Evolutionary conservation across 2,888 invertebrate genomes (phyloP).

Genomic region (Gari tellinella): DNA sequence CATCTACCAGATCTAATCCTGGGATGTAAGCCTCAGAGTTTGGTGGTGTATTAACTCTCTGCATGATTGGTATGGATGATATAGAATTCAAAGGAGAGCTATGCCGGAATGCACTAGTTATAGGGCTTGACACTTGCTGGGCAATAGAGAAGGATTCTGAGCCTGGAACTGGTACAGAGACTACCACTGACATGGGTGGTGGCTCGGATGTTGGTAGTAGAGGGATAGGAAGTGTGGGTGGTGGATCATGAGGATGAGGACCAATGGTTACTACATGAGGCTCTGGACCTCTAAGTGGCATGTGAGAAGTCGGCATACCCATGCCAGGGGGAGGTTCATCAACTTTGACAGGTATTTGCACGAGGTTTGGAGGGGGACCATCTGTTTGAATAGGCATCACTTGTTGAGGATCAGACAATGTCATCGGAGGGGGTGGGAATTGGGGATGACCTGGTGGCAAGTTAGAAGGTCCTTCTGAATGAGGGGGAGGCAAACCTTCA

Average conservation of each 20-base stretch:
- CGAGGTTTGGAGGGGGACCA: conserved; percentile 47
- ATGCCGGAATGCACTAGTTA: not conserved
- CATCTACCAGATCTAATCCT: conserved; percentile 24
- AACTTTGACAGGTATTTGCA: conserved; percentile 40
- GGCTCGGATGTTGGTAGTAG: conserved; percentile 45
- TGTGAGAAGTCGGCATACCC: conserved; percentile 19
- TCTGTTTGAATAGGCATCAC: conserved; percentile 38
- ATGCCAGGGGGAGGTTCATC: conserved; percentile 23
- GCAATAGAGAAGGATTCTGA: conserved; percentile 24
- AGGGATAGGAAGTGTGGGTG: conserved; percentile 48
- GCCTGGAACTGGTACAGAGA: too few relatives aligned
- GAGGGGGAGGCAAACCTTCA: conserved; percentile 50
- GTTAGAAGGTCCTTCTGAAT: conserved; percentile 35
- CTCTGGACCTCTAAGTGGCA: conserved; percentile 27
- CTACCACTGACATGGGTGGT: conserved; percentile 23
- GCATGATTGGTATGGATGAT: conserved; percentile 22
- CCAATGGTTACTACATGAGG: conserved; percentile 40
- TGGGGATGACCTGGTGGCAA: conserved; percentile 55
- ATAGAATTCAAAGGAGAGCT: conserved; percentile 40
- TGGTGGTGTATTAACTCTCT: conserved; percentile 15
- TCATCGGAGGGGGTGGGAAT: conserved; percentile 25
- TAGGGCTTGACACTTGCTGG: conserved; percentile 15
- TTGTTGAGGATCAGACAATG: conserved; percentile 19
- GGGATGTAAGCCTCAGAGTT: conserved; percentile 14
- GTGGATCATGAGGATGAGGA: conserved; percentile 39